Percentiles rank a stretch among this genome's conserved stretches.
Conservation (phyloP, 2,888 invertebrate species). For the Macrosiphum euphorbiae region DNA sequence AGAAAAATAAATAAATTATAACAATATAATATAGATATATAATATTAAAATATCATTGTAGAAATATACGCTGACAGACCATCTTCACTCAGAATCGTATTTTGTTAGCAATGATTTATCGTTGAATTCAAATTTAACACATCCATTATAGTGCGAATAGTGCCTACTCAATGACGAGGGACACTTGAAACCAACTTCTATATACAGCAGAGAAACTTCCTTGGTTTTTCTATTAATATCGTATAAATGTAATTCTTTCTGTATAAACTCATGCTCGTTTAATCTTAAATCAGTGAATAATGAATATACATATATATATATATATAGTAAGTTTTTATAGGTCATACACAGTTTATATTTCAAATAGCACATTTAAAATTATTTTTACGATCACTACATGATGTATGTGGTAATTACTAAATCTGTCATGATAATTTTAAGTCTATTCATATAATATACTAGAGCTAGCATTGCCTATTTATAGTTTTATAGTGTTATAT, state of each 20-base stretch:
- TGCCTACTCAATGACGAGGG: background rate
- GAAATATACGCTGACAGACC: background rate
- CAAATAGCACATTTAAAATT: background rate
- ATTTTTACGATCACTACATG: background rate
- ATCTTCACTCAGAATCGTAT: background rate
- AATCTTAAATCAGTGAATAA: background rate
- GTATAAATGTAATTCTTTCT: background rate
- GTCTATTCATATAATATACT: background rate
- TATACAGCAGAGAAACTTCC: background rate
- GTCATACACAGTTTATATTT: background rate
- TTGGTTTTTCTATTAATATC: background rate
- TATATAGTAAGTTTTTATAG: background rate
- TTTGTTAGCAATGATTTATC: background rate
- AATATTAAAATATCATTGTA: background rate
- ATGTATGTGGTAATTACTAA: background rate
- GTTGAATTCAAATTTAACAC: background rate
- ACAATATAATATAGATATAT: background rate
- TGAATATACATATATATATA: background rate
- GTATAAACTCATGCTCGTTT: background rate
- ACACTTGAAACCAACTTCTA: background rate
- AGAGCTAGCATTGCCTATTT: background rate
- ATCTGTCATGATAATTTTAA: background rate
- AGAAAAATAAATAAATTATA: background rate
- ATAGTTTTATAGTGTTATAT: constrained; percentile 19
- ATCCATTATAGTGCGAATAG: background rate